Base-by-base conservation (phyloP, 2,888 invertebrate genomes). In the Synergus umbraculus region DNA sequence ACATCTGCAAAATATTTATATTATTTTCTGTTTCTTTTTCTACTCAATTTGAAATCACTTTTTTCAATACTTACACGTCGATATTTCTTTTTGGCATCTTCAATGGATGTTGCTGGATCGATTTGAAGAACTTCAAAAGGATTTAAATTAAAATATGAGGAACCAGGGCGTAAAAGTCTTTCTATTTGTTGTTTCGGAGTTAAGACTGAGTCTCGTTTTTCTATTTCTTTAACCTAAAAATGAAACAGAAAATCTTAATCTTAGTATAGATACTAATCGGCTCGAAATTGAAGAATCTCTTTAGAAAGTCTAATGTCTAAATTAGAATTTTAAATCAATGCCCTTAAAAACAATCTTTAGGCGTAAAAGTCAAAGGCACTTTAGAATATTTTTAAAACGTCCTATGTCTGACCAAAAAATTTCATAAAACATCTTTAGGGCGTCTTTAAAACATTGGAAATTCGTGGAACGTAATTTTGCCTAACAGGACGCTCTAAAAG, bases 161-260 rank as follows among this genome's bases (percentile, higher is more conserved):
- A 98, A 43, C 99, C 99, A 81, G 99, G 98, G 87, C 99, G 94
- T 79, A 98, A 94, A 82, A 99, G 94, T 88, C 99, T 95, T 85
- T 99, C 98, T 87, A 99, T 98, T 94, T 99, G 99, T 93, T 99
- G 98, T 92, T 96, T 96, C 41, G 99, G 97, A 64, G 99, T 99
- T 90, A 99, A 93, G 76, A 98, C 98, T 7, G 99, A 97, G 93
- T 99, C 99, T 87, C 98, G 94, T 93, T 98, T 97, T 93, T 99
- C 99, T 84, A 99, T 99, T 94, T 98, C 97, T 94, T 99, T 99
- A 78, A 99, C 98, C 98, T 99, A 91, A 69, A 93, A 91, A 85
- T n/a, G 15, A 43, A 29, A 13, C 13, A 63, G 13, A 29, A 0
- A 29, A 13, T 29, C 10, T 63, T 1, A 8, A 13, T n/a, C n/a